Conservation (phyloP, 2,113 vertebrate species). For the Aythya baeri region DNA sequence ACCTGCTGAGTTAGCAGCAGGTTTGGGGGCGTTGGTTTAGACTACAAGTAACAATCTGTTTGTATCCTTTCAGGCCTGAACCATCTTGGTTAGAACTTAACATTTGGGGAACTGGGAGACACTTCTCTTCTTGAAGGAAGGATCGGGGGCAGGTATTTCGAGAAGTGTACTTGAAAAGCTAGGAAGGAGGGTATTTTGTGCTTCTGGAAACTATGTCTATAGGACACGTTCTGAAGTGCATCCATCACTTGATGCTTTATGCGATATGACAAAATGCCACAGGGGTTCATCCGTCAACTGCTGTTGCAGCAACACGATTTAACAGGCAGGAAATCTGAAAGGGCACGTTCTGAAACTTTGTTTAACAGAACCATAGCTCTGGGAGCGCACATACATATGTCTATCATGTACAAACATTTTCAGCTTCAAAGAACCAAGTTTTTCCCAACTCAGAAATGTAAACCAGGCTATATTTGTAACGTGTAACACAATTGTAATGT, state of each 20-base stretch:
- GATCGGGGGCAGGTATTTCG: not conserved
- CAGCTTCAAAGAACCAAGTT: not conserved
- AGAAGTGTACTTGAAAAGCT: not conserved
- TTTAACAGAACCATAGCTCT: not conserved
- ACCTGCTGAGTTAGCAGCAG: not conserved
- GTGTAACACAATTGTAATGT: not conserved
- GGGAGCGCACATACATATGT: not conserved
- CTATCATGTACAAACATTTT: not conserved
- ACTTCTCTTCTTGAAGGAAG: not conserved
- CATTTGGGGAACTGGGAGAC: not conserved
- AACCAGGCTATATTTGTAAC: not conserved
- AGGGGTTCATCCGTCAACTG: constrained; percentile 30
- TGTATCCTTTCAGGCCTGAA: not conserved
- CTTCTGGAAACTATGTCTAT: not conserved
- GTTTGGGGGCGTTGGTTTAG: not conserved
- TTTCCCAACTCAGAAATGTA: not conserved
- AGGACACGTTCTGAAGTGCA: constrained; percentile 29
- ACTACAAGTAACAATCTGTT: not conserved
- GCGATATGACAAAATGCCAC: constrained; percentile 45
- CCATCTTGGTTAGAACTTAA: not conserved
- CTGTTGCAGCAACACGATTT: not conserved
- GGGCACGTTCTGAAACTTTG: not conserved
- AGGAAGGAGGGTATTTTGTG: not conserved
- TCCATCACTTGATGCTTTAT: constrained; percentile 55
- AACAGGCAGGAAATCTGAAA: constrained; percentile 37